phyloP scores from a whole-genome alignment of 2,888 invertebrate species.

The Plusia festucae region DNA sequence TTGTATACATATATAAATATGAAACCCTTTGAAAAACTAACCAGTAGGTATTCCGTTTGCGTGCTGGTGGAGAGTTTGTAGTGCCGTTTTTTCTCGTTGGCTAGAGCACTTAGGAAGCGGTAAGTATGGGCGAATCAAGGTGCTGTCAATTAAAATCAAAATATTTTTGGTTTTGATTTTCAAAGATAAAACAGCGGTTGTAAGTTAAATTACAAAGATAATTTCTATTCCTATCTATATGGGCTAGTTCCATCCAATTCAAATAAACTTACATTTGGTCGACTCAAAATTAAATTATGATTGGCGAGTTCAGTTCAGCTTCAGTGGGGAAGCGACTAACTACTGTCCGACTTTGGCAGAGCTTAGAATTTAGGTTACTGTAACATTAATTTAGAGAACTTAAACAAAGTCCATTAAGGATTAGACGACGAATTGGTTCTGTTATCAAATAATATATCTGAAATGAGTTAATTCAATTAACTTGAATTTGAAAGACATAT shows the following conservation, averaged over 20 bases:
- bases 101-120: too few species aligned
- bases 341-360: neutral
- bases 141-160: too few species aligned
- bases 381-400: constrained; percentile 1
- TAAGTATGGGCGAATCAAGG: too few species aligned
- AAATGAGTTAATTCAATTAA: neutral
- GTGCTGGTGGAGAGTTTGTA: too few species aligned
- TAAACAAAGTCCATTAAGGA: neutral
- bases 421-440: neutral
- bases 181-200: too few species aligned
- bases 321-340: neutral
- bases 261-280: neutral
- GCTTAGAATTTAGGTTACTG: constrained; percentile 1
- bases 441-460: neutral
- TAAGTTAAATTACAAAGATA: neutral
- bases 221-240: neutral
- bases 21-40: too few species aligned
- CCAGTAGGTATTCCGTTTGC: too few species aligned
- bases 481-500: too few species aligned
- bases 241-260: neutral
- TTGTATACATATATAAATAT: too few species aligned
- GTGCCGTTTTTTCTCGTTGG: too few species aligned
- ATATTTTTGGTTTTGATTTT: too few species aligned
- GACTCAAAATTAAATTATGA: constrained; percentile 1
- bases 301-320: neutral